Evolutionary conservation across 2,113 vertebrate genomes (phyloP).

Genomic region (Alces alces): DNA sequence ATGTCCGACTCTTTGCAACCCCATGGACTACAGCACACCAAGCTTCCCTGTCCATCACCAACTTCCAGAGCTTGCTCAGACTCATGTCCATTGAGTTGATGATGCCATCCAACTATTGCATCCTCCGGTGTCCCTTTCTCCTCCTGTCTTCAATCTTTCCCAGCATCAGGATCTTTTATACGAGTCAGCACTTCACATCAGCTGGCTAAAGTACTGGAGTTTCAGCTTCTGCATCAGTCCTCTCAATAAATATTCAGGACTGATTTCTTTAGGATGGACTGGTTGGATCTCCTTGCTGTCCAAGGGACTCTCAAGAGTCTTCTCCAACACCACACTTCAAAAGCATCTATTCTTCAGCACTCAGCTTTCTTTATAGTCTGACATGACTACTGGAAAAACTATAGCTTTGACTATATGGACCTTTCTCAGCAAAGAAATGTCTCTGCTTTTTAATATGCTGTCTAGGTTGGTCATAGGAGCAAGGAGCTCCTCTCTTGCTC

Average conservation of each 20-base stretch:
- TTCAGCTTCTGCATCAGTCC: not conserved
- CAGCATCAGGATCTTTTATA: not conserved
- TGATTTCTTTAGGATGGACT: not conserved
- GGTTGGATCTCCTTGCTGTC: not conserved
- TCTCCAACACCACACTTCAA: not conserved
- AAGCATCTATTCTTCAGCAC: not conserved
- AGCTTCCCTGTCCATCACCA: not conserved
- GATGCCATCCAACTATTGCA: not conserved
- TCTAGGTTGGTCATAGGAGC: not conserved
- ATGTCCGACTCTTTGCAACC: not conserved
- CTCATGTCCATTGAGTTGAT: not conserved
- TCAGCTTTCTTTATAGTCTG: not conserved
- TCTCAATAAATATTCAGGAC: not conserved
- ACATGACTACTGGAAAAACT: not conserved
- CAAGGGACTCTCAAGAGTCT: not conserved
- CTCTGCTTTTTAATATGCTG: not conserved
- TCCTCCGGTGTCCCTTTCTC: not conserved
- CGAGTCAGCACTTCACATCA: not conserved
- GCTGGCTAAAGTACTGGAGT: not conserved
- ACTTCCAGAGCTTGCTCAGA: not conserved
- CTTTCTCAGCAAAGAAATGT: not conserved
- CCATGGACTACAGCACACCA: not conserved
- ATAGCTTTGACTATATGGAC: not conserved
- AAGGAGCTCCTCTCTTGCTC: too few relatives aligned
- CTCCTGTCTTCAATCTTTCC: not conserved